Evolutionary conservation across 2,113 vertebrate genomes (phyloP), one percentile per base, ranked within the genome.

Genomic region (human): DNA sequence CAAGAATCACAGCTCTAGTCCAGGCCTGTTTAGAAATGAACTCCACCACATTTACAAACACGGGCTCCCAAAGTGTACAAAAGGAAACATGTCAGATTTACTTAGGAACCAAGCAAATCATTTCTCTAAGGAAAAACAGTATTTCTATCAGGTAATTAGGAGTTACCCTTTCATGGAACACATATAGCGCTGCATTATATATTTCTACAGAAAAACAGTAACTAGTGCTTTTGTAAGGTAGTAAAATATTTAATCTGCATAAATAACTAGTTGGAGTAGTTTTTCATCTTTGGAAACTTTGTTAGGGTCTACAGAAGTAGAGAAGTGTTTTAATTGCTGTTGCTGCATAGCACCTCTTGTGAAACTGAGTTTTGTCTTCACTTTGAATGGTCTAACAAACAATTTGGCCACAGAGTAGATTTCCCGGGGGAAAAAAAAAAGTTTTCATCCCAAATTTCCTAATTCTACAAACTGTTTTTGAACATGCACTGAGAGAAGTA

Each of bases 31-130:
- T 79, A 96, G 66, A 92, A 94, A 79, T 59, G 59, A 97, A 91
- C 73, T 87, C 92, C 25, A 40, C n/a, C 78, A 75, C 79, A 95
- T 94, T 96, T 89, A 94, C 73, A 91, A 97, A 96, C 92, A 89
- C 75, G 59, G 66, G 55, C 59, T 96, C 89, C 50, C 86, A 73
- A 97, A 96, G 57, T 78, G 32, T 92, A 57, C 76, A 76, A 95
- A 97, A 98, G 96, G 94, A 97, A 97, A 93, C 78, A 90, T 0
- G 1, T 83, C 82, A 96, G 89, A 89, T 97, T 97, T 97, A 96
- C 89, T 96, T 97, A 97, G 80, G 95, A 95, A 90, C 83, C 7
- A 94, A 97, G 83, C 90, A 98, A 98, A 97, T 97, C 45, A 88
- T 89, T 95, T 96, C 64, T 94, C 45, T 61, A 93, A 95, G 87